Base-by-base conservation (phyloP, 2,113 vertebrate genomes). In the Rhynchomys soricoides region DNA sequence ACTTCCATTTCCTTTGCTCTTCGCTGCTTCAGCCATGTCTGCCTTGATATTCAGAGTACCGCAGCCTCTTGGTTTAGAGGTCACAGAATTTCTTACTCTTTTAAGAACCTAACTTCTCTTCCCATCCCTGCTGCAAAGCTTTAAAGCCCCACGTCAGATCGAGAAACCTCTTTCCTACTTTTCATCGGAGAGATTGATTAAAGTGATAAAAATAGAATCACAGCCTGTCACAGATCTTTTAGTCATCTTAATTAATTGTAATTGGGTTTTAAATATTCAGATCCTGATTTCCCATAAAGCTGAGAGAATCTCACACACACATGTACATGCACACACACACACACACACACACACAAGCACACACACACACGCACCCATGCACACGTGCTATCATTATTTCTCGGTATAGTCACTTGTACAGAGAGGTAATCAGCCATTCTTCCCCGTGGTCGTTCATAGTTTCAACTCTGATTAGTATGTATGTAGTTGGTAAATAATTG, bases 401-500 rank as follows among this genome's bases (percentile, higher is more conserved):
- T 93, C 74, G 74, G 68, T 13, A 52, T 1, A 2, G n/a, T 57
- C 5, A 1, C 6, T 85, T 40, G 4, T 74, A 37, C 22, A 83
- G 82, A 89, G 95, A 95, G 73, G 88, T 86, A 90, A 86, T 62
- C 7, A 90, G 68, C 71, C 91, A 92, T 93, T 97, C 97, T 96
- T 97, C 0, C 0, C 90, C 74, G 64, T 62, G 82, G 93, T 98
- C 91, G 98, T 77, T 95, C 93, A 95, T 85, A 91, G 96, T 85
- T 97, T 95, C 97, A 97, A 77, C 66, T 91, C 90, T 98, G 96
- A 98, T 98, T 98, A 98, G 96, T 86, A 97, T 97, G 89, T 97
- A 68, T 97, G 97, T 98, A 96, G 97, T 96, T 97, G 73, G 96
- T 97, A 98, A 99, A 98, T 98, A 98, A 98, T 90, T 96, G 91